phyloP scores from a whole-genome alignment of 1,140 invertebrate species.

The Apis florea region DNA sequence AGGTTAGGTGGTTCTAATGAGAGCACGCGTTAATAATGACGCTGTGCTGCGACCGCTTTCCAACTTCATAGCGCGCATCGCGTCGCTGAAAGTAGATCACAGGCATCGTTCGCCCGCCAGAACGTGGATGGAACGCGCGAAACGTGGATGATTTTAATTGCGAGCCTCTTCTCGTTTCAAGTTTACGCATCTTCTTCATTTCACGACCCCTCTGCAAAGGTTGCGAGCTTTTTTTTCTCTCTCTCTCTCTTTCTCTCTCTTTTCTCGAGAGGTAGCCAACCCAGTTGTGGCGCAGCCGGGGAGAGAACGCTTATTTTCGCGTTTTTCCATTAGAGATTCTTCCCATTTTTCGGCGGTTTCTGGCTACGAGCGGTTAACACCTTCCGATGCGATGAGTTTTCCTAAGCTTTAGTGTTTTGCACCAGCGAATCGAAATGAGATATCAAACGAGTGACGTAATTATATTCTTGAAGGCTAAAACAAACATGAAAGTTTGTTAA shows the following conservation, averaged over 20 bases:
- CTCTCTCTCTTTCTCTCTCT: not conserved
- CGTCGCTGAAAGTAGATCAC: slow-evolving; percentile 15
- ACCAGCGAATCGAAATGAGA: too few relatives aligned
- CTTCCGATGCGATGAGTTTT: not conserved
- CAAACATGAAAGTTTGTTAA: too few relatives aligned
- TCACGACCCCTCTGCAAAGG: not conserved
- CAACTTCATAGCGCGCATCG: slow-evolving; percentile 37
- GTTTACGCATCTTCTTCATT: not conserved
- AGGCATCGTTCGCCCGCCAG: slow-evolving; percentile 15
- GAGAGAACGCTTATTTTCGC: not conserved
- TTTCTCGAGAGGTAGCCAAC: too few relatives aligned
- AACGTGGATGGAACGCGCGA: slow-evolving; percentile 16
- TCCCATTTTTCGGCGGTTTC: too few relatives aligned
- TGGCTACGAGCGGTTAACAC: not conserved
- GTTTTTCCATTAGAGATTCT: not conserved
- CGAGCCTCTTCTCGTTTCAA: not conserved
- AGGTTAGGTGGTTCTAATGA: slow-evolving; percentile 26
- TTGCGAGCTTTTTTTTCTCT: not conserved
- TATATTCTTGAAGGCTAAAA: too few relatives aligned
- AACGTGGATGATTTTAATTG: slow-evolving; percentile 34
- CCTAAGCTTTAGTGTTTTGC: not conserved
- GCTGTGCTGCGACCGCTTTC: slow-evolving; percentile 42
- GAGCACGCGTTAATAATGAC: slow-evolving; percentile 47
- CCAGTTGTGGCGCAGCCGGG: too few relatives aligned
- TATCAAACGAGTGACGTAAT: too few relatives aligned